A percentile compares a stretch with the other conserved stretches of the same genome.
Evolutionary conservation across 1,140 invertebrate genomes (phyloP).

Genomic region (Cephus cinctus): DNA sequence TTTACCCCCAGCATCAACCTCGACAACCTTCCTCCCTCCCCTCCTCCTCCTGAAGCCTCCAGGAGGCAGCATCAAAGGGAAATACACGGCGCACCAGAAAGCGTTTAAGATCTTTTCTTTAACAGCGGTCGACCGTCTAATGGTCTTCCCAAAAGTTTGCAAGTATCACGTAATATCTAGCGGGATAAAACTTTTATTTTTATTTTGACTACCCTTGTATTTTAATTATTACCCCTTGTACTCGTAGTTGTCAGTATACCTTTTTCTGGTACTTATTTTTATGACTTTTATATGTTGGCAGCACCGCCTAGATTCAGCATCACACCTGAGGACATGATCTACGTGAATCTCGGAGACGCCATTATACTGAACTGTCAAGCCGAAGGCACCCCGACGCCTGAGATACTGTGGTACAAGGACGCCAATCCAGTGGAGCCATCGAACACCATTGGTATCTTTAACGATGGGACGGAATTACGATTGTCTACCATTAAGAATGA

Average conservation of each 20-base stretch:
- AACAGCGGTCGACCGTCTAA: too few species aligned
- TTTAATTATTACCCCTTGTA: too few species aligned
- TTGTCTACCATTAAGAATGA: constrained; percentile 87
- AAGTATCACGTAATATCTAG: too few species aligned
- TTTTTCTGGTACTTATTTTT: not conserved
- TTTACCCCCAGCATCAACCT: too few species aligned
- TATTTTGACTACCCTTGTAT: too few species aligned
- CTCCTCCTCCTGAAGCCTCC: too few species aligned
- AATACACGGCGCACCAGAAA: constrained; percentile 25
- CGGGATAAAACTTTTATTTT: too few species aligned
- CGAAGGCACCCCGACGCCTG: constrained; percentile 86
- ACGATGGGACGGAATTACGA: constrained; percentile 87
- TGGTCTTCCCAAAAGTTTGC: too few species aligned
- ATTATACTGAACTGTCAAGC: constrained; percentile 95
- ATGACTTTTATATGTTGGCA: constrained; percentile 15
- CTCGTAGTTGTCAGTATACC: not conserved
- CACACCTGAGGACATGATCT: constrained; percentile 90
- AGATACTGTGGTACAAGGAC: constrained; percentile 91
- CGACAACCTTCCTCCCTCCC: too few species aligned
- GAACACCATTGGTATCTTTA: constrained; percentile 81
- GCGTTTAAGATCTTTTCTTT: constrained; percentile 22
- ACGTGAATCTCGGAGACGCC: constrained; percentile 92
- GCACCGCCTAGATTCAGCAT: constrained; percentile 90
- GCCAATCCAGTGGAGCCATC: constrained; percentile 85
- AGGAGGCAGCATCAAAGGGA: constrained; percentile 27